Percentiles rank a stretch among this genome's conserved stretches.
Conservation (phyloP, 2,888 invertebrate genomes). For the Epinotia bilunana region DNA sequence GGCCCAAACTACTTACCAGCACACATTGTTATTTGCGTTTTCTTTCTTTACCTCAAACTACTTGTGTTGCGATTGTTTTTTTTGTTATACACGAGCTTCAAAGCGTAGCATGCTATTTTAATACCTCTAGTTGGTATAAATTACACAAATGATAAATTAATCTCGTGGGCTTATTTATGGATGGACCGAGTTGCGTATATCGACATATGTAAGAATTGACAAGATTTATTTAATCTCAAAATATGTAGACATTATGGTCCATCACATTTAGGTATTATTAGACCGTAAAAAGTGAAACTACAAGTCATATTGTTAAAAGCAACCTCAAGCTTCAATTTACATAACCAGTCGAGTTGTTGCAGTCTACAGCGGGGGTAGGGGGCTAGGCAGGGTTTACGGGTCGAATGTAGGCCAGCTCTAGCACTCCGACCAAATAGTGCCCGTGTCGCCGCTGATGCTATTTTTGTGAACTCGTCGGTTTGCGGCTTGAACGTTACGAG, state of each 20-base stretch:
- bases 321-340: neutral
- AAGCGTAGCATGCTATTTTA: neutral
- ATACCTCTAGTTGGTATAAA: neutral
- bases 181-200: too few species aligned
- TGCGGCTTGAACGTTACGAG: slow-evolving; percentile 65
- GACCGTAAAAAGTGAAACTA: neutral
- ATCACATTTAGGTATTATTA: neutral
- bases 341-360: slow-evolving; percentile 52
- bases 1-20: slow-evolving; percentile 23
- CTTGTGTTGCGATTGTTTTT: neutral
- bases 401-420: slow-evolving; percentile 74
- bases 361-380: slow-evolving; percentile 57
- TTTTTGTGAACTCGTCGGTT: slow-evolving; percentile 75
- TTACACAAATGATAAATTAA: neutral
- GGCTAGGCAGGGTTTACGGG: slow-evolving; percentile 58
- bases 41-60: slow-evolving; percentile 5
- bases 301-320: neutral
- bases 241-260: neutral
- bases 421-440: slow-evolving; percentile 57
- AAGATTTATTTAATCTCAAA: neutral
- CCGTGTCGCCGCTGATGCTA: slow-evolving; percentile 72
- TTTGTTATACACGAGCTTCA: neutral
- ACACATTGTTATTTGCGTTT: slow-evolving; percentile 32
- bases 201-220: neutral
- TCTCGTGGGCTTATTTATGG: neutral